Percentiles rank a stretch among this genome's conserved stretches.
Evolutionary conservation across 2,888 invertebrate genomes (phyloP).

Genomic region (Hydraecia micacea): DNA sequence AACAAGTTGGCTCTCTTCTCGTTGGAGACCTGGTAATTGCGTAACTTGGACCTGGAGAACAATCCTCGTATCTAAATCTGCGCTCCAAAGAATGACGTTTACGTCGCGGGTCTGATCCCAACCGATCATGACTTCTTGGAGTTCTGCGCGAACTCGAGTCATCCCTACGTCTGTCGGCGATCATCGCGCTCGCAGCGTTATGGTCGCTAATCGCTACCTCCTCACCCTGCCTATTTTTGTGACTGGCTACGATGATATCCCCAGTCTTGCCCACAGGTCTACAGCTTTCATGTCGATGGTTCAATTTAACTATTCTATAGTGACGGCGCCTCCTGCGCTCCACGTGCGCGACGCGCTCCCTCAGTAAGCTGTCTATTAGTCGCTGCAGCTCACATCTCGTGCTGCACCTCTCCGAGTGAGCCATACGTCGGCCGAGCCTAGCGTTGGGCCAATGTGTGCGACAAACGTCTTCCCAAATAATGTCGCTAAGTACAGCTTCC

Average conservation of each 20-base stretch:
- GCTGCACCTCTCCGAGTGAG: constrained; percentile 79
- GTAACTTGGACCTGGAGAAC: constrained; percentile 83
- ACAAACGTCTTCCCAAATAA: constrained; percentile 88
- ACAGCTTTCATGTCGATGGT: constrained; percentile 85
- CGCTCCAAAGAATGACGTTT: constrained; percentile 65
- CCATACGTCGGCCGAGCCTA: constrained; percentile 80
- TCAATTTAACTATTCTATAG: constrained; percentile 86
- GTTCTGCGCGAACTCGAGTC: constrained; percentile 70
- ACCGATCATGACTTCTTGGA: constrained; percentile 78
- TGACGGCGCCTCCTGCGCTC: constrained; percentile 86
- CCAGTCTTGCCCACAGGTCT: constrained; percentile 86
- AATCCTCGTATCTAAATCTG: constrained; percentile 72
- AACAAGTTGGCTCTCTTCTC: constrained; percentile 79
- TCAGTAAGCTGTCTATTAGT: constrained; percentile 83
- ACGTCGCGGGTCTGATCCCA: constrained; percentile 70
- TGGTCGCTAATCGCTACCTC: constrained; percentile 76
- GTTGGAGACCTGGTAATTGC: constrained; percentile 69
- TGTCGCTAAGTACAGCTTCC: constrained; percentile 87
- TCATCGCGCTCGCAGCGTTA: constrained; percentile 74
- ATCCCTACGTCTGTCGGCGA: constrained; percentile 72
- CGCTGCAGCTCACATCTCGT: constrained; percentile 84
- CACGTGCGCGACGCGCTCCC: constrained; percentile 86
- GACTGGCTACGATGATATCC: constrained; percentile 87
- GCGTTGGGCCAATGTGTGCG: constrained; percentile 88
- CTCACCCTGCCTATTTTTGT: constrained; percentile 81